Conservation (phyloP, 1,140 invertebrate genomes). For the Sinonovacula constricta region DNA sequence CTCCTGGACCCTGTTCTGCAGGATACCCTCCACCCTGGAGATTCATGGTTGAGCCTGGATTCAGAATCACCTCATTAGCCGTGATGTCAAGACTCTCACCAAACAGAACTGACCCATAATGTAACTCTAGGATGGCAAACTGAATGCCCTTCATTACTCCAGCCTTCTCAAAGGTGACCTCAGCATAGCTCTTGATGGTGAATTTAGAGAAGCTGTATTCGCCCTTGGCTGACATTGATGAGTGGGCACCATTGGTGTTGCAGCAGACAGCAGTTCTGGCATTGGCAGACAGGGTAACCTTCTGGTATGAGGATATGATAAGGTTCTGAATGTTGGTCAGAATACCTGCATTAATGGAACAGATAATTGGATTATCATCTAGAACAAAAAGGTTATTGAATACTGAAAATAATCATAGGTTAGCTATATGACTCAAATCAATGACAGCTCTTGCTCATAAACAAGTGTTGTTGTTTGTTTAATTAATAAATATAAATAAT, state of each 20-base stretch:
- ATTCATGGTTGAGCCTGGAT: conserved; percentile 62
- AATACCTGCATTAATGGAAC: conserved; percentile 57
- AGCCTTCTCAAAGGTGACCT: conserved; percentile 53
- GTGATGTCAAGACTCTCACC: conserved; percentile 58
- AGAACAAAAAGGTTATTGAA: too few relatives aligned
- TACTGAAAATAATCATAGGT: too few relatives aligned
- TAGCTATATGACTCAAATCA: too few relatives aligned
- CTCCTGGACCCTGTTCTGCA: conserved; percentile 60
- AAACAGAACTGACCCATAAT: conserved; percentile 61
- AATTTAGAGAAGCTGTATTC: conserved; percentile 67
- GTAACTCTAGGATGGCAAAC: conserved; percentile 61
- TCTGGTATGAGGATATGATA: conserved; percentile 64
- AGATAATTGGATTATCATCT: too few relatives aligned
- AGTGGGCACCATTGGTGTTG: conserved; percentile 55
- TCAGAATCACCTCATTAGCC: conserved; percentile 61
- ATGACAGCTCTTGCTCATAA: too few relatives aligned
- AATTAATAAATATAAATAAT: too few relatives aligned
- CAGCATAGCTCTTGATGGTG: conserved; percentile 64
- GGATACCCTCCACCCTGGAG: conserved; percentile 60
- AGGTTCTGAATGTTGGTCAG: conserved; percentile 66
- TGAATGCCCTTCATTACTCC: conserved; percentile 52
- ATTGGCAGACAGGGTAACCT: conserved; percentile 60
- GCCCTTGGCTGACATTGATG: conserved; percentile 53
- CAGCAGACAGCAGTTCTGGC: conserved; percentile 60
- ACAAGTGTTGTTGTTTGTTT: too few relatives aligned